Conservation (phyloP, 2,888 invertebrate species). For the Amblyjoppa fuscipennis region DNA sequence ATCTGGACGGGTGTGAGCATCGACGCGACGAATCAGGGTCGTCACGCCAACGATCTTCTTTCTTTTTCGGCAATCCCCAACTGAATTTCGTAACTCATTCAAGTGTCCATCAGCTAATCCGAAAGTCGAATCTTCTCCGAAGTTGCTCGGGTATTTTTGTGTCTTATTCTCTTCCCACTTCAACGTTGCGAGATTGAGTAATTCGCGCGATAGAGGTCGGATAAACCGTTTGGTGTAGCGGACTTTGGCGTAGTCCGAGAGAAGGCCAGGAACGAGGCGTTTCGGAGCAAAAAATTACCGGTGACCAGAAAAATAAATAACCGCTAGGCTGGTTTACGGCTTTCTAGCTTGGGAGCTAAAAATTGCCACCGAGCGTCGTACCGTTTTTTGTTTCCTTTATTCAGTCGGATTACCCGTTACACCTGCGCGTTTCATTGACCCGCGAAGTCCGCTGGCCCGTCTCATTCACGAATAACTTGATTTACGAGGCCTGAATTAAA, state of each 20-base stretch:
- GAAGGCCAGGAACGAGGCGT: constrained; percentile 9
- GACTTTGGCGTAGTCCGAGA: background rate
- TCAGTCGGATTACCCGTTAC: constrained; percentile 56
- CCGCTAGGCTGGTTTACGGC: constrained; percentile 48
- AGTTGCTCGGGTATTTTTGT: constrained; percentile 21
- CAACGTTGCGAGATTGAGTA: constrained; percentile 23
- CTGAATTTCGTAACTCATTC: constrained; percentile 61
- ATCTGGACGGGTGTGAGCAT: constrained; percentile 50
- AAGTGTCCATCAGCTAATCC: constrained; percentile 46
- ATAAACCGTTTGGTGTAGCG: constrained; percentile 39
- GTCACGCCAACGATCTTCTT: constrained; percentile 53
- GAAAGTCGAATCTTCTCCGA: constrained; percentile 31
- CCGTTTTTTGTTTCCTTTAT: constrained; percentile 18
- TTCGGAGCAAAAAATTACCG: constrained; percentile 9
- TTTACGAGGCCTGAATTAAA: constrained; percentile 16
- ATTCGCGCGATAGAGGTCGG: constrained; percentile 12
- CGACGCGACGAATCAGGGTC: constrained; percentile 65
- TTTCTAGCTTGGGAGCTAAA: constrained; percentile 38
- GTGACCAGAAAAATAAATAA: constrained; percentile 34
- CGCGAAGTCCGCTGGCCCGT: constrained; percentile 20
- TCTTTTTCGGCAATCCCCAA: constrained; percentile 48
- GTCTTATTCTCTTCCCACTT: background rate
- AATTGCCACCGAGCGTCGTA: constrained; percentile 47
- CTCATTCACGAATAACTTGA: constrained; percentile 44
- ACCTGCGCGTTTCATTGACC: constrained; percentile 64